Base-by-base conservation (phyloP, 2,797 vertebrate genomes). In the Babyrousa celebensis region DNA sequence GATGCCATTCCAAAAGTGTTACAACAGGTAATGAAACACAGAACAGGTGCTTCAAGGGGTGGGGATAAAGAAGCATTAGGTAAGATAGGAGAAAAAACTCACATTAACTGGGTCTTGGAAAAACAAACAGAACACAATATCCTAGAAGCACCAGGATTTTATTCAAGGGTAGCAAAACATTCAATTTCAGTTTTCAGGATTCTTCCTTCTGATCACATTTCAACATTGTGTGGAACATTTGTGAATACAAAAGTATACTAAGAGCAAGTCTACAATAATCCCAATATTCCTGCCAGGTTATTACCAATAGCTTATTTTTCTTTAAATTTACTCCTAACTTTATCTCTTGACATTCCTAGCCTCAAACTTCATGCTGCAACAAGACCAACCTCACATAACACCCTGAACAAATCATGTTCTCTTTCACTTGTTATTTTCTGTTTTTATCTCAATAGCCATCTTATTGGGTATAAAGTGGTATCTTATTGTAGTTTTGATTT, bases 101-200 rank as follows among this genome's bases (percentile, higher is more conserved):
- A 72, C 7, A 58, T 25, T 85, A 70, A 82, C n/a, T 80, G 14
- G 32, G 68, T 52, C 29, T 71, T 97, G 36, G 48, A 96, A 93
- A 89, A 95, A 77, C 58, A 83, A 80, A 74, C 4, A 87, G 9
- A 94, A 95, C 12, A 40, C 63, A 95, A 32, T 48, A 91, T n/a
- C 68, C 40, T 16, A 40, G 12, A 52, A 88, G 29, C 58, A 82
- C 12, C 14, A 92, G 29, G 36, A 93, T 88, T 94, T 80, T 88
- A n/a, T 80, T 86, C 85, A 96, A 94, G 27, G 18, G 52, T 36
- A 25, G 27, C 11, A 94, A 89, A 95, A 78, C 40, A 95, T 87
- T 95, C 63, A 54, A 67, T 83, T 86, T 87, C 52, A 65, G 29
- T 75, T 92, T 94, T 84, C 78, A 94, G 52, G 87, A 92, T 15